Evolutionary conservation across 2,113 vertebrate species (phyloP), one percentile per base, ranked within the genome.

Genomic region (Epinephelus cyanopodus): DNA sequence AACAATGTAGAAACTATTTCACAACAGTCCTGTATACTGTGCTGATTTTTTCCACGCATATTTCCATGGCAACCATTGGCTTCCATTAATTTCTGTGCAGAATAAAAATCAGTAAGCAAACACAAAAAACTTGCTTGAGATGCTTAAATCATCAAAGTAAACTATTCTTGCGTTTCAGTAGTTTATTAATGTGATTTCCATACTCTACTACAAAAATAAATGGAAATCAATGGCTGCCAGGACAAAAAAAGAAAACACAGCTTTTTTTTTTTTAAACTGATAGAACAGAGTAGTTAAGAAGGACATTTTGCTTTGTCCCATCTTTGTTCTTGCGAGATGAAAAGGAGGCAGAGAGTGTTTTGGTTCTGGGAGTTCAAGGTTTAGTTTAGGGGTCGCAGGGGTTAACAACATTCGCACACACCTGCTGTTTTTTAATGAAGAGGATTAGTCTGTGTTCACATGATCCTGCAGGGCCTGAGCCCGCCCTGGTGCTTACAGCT

Each of bases 361-460:
- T 75, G 77, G 77, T 78, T 77, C 21, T 0, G 62, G 21, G 29
- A 88, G 85, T 71, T 90, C 81, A 88, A 73, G 72, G 78, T 90
- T 89, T 52, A 65, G 63, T 62, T 69, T 48, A 29, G 63, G 73
- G 88, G 87, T 83, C 69, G 6, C 11, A 0, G 48, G 60, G 88
- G 91, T 92, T 85, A 90, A 82, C 77, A 39, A 84, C 85, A 84
- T 87, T 82, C 91, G 87, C 73, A 58, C 91, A 88, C 94, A 94
- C 94, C 95, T 95, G 93, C 94, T 95, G 92, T 90, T 89, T 91
- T 92, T 89, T 86, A 93, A 94, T 92, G 87, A 92, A 90, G 86
- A 86, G 88, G 92, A 92, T 95, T 94, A 94, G 84, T 18, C 57
- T 45, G 56, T 66, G 83, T 78, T 91, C 82, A 85, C 86, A 70